phyloP scores from a whole-genome alignment of 92 coral and sea anemone species.

The Siderastrea siderea region DNA sequence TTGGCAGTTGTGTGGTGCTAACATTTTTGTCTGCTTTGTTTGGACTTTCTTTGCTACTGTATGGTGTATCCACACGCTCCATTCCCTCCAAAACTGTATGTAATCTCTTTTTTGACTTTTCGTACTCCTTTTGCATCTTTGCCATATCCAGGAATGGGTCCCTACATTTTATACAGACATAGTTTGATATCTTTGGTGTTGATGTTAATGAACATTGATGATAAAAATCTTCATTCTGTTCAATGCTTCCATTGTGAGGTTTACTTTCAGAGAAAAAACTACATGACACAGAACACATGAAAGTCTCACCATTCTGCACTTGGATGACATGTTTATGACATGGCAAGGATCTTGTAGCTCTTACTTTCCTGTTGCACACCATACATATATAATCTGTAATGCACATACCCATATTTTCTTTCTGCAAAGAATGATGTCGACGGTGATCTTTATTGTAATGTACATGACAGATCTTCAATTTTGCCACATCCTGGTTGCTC shows the following conservation, averaged over 20 bases:
- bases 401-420: background rate
- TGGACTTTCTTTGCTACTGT: background rate
- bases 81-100: background rate
- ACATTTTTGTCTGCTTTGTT: background rate
- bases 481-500: no score
- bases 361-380: background rate
- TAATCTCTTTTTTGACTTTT: background rate
- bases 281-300: background rate
- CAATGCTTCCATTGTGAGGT: background rate
- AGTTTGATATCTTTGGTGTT: background rate
- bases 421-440: background rate
- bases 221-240: background rate
- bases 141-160: background rate
- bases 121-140: background rate
- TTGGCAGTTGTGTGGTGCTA: background rate
- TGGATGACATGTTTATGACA: background rate
- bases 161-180: background rate
- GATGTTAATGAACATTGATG: background rate
- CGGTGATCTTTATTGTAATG: constrained; percentile 1
- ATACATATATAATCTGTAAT: background rate
- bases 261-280: background rate
- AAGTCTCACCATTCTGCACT: background rate
- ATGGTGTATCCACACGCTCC: background rate
- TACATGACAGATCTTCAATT: no score
- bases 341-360: background rate